Base-by-base conservation (phyloP, 2,113 vertebrate genomes). In the Pseudolaguvia tuberculata region DNA sequence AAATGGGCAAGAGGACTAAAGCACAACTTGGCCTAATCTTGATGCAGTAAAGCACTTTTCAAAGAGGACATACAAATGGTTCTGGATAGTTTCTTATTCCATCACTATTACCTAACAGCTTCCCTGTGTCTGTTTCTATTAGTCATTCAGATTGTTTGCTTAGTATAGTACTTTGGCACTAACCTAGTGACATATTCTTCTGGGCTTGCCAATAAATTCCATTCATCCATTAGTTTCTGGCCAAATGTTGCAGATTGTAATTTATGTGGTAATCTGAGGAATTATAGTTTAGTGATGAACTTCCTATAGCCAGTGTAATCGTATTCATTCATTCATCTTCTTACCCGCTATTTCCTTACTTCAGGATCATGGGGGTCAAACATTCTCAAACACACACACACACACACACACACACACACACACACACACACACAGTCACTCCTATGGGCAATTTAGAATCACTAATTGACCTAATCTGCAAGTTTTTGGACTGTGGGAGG, bases 151-250 rank as follows among this genome's bases (percentile, higher is more conserved):
- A 39, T 45, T 47, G 27, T 71, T 63, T 75, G 5, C 51, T 69
- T 73, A 17, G 55, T 72, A 51, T 35, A 71, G 63, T 29, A 23
- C 18, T 42, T 29, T 73, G 69, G 23, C 29, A 48, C 52, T 73
- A 61, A 52, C 79, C 59, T 69, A 51, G 67, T 75, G 52, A 57
- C 52, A 75, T 66, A 76, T 80, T 72, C 66, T 12, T 35, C 18
- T 39, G 47, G 48, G 62, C 58, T 71, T 77, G 56, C 57, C 67
- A 68, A 35, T 23, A 18, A 52, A n/a, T 75, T 51, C 63, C 47
- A 50, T 45, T 68, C n/a, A n/a, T n/a, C 42, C 35, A 68, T 35
- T 17, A 75, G 42, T 55, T 73, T 56, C 56, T 20, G 20, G 55
- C 39, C 47, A 73, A 31, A 67, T 10, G 35, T 35, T 53, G 51